These are phyloP conservation scores for Tanypteryx hageni DNA, from an alignment of 2,888 invertebrate genomes.

Conservation along the genomic window DNA sequence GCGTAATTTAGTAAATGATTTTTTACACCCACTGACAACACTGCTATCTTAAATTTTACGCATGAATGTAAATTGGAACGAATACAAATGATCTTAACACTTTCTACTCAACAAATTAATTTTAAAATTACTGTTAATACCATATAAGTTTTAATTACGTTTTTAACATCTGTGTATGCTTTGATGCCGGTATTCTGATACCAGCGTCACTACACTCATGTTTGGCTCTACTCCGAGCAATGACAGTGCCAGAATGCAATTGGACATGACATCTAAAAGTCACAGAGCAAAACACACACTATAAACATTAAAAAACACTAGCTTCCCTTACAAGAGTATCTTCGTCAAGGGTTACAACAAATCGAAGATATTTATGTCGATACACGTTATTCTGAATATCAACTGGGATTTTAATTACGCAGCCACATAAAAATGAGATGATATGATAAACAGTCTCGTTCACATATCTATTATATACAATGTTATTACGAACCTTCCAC, in stretches of 20 bases:
- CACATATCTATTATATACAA: neutral
- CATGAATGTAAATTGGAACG: no score
- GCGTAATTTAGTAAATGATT: no score
- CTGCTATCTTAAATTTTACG: no score
- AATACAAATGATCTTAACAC: no score
- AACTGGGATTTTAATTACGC: constrained; percentile 4
- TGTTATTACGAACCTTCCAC: constrained; percentile 27
- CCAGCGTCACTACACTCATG: constrained; percentile 16
- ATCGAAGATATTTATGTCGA: neutral
- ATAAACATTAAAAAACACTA: neutral
- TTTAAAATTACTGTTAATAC: no score
- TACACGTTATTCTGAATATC: neutral
- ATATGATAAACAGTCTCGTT: neutral
- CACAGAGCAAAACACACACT: neutral
- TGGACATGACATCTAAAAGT: neutral
- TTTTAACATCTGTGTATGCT: no score
- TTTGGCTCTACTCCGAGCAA: neutral
- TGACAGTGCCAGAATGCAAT: neutral
- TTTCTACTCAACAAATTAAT: no score
- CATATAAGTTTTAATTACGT: no score
- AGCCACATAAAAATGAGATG: neutral
- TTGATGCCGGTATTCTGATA: constrained; percentile 31
- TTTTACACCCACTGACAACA: no score
- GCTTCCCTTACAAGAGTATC: neutral
- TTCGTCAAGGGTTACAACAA: neutral